Evolutionary conservation across 2,113 vertebrate genomes (phyloP).

Genomic region (Eubucco bourcierii): DNA sequence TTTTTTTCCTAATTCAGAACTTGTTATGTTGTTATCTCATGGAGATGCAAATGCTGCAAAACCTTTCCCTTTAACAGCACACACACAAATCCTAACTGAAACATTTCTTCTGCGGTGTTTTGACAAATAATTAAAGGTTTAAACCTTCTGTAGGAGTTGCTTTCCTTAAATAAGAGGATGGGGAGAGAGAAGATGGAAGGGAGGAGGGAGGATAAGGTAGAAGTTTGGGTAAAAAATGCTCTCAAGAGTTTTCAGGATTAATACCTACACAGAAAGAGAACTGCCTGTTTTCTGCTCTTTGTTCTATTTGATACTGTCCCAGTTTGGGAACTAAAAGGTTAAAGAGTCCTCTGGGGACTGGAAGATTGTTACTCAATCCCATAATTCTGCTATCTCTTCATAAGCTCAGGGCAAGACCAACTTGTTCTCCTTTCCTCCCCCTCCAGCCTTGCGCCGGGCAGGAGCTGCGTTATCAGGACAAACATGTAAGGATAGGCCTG

Average conservation of each 20-base stretch:
- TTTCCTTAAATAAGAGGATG: neutral
- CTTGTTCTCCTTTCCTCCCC: too few species aligned
- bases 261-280: neutral
- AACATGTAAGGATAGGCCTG: too few species aligned
- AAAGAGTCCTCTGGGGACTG: too few species aligned
- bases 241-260: neutral
- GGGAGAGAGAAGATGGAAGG: neutral
- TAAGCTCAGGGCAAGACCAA: too few species aligned
- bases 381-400: too few species aligned
- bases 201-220: neutral
- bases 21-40: fast-evolving
- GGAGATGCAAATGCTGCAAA: neutral
- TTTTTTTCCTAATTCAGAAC: neutral
- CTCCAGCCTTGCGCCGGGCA: too few species aligned
- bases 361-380: too few species aligned
- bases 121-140: neutral
- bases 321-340: too few species aligned
- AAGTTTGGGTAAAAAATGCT: neutral
- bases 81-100: neutral
- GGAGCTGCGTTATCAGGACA: too few species aligned
- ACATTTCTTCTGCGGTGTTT: neutral
- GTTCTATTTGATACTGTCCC: neutral
- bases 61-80: neutral
- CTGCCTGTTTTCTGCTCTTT: neutral
- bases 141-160: neutral